These are phyloP conservation scores for Chromoteleia sp. DNA, from an alignment of 2,888 invertebrate species.

Conservation along the genomic window DNA sequence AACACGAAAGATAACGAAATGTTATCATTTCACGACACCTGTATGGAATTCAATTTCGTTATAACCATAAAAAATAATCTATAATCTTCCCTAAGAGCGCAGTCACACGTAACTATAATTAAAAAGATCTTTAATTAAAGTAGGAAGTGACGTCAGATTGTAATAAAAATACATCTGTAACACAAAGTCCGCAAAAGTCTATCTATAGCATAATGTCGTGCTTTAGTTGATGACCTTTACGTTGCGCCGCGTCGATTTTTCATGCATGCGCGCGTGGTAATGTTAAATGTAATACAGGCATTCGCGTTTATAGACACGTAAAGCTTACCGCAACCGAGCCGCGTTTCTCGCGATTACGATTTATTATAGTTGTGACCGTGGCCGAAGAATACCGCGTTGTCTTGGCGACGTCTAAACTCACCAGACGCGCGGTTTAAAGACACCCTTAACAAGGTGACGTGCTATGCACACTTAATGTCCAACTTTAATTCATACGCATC, in stretches of 20 bases:
- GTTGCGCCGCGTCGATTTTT: constrained; percentile 53
- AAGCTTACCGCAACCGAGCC: constrained; percentile 25
- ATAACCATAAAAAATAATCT: too few relatives aligned
- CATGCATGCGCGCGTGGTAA: constrained; percentile 26
- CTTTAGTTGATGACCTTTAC: constrained; percentile 57
- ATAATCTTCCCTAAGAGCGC: too few relatives aligned
- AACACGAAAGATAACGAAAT: too few relatives aligned
- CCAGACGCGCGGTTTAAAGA: constrained; percentile 26
- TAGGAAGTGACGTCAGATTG: background rate
- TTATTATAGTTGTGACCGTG: constrained; percentile 67
- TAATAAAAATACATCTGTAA: constrained; percentile 5
- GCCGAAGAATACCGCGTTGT: constrained; percentile 66
- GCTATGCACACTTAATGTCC: constrained; percentile 14
- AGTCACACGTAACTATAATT: too few relatives aligned
- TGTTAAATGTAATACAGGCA: constrained; percentile 12
- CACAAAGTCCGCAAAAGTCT: constrained; percentile 19
- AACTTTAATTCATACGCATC: background rate
- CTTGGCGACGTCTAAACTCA: constrained; percentile 47
- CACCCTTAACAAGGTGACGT: constrained; percentile 58
- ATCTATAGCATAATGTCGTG: constrained; percentile 37
- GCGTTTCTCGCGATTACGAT: constrained; percentile 33
- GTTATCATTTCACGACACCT: too few relatives aligned
- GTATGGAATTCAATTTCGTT: too few relatives aligned
- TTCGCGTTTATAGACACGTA: constrained; percentile 58
- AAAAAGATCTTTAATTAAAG: background rate